Base-by-base conservation (phyloP, 2,113 vertebrate genomes). In the Syngnathus floridae region DNA sequence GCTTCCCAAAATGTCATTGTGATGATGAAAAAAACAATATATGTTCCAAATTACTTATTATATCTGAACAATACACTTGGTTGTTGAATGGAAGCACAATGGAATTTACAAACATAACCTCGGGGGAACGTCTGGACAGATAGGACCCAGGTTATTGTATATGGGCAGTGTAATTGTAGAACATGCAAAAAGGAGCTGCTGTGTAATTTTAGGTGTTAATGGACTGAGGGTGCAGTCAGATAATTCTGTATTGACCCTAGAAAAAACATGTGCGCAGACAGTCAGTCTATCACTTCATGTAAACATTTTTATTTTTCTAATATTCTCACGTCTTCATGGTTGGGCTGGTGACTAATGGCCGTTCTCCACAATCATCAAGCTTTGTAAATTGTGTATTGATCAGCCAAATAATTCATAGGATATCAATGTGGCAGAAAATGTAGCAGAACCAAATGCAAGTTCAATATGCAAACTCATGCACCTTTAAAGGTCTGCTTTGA, bases 381-480 rank as follows among this genome's bases (percentile, higher is more conserved):
- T 57, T 16, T 19, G 55, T 36, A 57, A 31, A 57, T 57, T 16
- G 55, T 37, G 55, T 57, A 57, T 57, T 37, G 55, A 57, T 57
- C 16, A 57, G 55, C 31, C 55, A 57, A 17, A 57, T 36, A 57
- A 57, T 37, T 35, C 13, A 57, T 36, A 37, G 55, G 55, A 19
- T 57, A 17, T 37, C 31, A 16, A 35, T 36, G 14, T 56, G 54
- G 5, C 13, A 56, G 5, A 56, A 54, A 36, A 41, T 41, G 11
- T 13, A 56, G 12, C 22, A 57, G 7, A 19, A 36, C 7, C 14
- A 57, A 48, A 48, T 19, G 17, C 46, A 8, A 48, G 46, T 48
- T 48, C 46, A 48, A 19, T 19, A 8, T 48, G 7, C 46, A n/a
- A 16, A 37, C 14, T 17, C 17, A 9, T 17, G 55, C 55, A 56